Evolutionary conservation across 2,797 vertebrate genomes (phyloP).

Genomic region (Bradypus variegatus): DNA sequence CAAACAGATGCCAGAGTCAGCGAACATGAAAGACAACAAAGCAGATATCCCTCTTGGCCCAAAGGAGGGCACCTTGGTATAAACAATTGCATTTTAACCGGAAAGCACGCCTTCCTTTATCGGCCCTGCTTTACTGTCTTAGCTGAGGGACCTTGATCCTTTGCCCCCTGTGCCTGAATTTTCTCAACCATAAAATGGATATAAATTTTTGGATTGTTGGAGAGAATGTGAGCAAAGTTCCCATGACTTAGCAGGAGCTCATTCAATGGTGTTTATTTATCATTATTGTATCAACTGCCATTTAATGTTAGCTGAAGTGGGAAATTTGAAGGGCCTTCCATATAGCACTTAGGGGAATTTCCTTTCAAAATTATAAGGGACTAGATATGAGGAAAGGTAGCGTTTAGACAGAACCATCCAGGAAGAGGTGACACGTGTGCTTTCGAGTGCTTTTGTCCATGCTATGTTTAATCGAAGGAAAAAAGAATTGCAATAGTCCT

Average conservation of each 20-base stretch:
- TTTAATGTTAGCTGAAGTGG: neutral
- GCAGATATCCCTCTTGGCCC: neutral
- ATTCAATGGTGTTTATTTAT: neutral
- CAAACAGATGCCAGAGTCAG: neutral
- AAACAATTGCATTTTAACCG: neutral
- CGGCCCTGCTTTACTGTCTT: neutral
- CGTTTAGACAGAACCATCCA: neutral
- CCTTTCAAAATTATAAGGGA: neutral
- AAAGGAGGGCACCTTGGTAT: neutral
- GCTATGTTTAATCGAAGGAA: neutral
- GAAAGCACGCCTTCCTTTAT: rapidly evolving
- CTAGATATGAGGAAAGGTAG: neutral
- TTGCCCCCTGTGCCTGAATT: neutral
- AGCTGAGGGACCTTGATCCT: neutral
- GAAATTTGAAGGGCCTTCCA: neutral
- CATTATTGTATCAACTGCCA: neutral
- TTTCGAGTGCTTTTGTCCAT: rapidly evolving
- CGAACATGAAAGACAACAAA: neutral
- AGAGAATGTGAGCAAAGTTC: neutral
- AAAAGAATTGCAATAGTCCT: neutral
- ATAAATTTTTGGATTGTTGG: neutral
- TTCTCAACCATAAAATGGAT: neutral
- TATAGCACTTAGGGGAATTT: neutral
- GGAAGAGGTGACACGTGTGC: neutral
- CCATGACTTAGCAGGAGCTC: neutral